Conservation (phyloP, 2,888 invertebrate species). For the Acleris holmiana region DNA sequence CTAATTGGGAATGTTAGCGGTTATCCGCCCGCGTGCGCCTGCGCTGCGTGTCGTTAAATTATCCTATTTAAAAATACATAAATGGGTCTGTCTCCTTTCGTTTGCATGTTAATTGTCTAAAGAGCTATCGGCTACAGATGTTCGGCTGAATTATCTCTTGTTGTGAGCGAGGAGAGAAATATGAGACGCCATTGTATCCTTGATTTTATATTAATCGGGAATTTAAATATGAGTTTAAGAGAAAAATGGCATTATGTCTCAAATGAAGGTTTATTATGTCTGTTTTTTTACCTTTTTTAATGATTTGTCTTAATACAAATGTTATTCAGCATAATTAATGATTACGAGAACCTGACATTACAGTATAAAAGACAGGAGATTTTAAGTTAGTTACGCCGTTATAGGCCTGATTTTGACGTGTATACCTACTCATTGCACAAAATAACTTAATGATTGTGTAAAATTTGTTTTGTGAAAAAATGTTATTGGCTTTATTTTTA, state of each 20-base stretch:
- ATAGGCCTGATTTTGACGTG: no score
- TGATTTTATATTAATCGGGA: neutral
- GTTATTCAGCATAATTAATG: no score
- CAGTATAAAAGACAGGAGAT: no score
- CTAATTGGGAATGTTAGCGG: neutral
- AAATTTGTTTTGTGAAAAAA: no score
- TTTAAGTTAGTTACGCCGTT: no score
- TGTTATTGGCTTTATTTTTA: no score
- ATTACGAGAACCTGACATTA: no score
- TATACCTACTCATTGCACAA: no score
- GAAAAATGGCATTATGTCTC: no score
- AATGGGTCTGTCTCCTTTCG: slow-evolving; percentile 67
- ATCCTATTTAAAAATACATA: slow-evolving; percentile 74
- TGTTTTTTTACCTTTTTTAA: no score
- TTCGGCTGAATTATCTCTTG: slow-evolving; percentile 71
- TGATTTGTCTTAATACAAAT: no score
- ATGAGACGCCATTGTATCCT: slow-evolving; percentile 56
- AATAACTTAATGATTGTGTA: neutral
- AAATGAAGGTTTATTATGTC: no score
- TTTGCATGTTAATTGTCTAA: slow-evolving; percentile 78
- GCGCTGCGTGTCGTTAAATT: slow-evolving; percentile 59
- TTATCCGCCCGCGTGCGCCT: slow-evolving; percentile 48
- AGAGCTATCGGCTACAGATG: slow-evolving; percentile 82
- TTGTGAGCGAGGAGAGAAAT: slow-evolving; percentile 74
- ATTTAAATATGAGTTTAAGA: neutral